Evolutionary conservation across 2,113 vertebrate species (phyloP).

Genomic region (Aphelocoma coerulescens): DNA sequence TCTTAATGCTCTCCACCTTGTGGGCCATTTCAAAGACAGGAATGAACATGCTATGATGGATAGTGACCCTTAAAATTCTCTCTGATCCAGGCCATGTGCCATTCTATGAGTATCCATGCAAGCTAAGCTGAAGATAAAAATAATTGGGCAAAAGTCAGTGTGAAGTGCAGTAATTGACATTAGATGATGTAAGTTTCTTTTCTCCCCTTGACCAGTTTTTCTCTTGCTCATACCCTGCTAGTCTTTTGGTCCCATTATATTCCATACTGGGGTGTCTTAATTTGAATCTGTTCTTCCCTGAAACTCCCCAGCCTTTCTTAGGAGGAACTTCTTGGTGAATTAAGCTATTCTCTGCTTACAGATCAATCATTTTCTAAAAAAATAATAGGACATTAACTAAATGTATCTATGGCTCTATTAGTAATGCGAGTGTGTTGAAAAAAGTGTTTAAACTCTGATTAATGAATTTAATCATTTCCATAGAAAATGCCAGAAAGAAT

Average conservation of each 20-base stretch:
- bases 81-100: neutral
- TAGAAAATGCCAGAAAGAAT: slow-evolving; percentile 10
- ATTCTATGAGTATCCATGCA: neutral
- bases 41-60: neutral
- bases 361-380: neutral
- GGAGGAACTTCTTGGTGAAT: neutral
- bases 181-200: neutral
- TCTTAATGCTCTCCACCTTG: neutral
- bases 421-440: neutral
- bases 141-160: slow-evolving; percentile 41
- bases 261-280: neutral
- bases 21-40: neutral
- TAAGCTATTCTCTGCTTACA: neutral
- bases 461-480: slow-evolving; percentile 4
- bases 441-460: neutral
- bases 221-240: neutral
- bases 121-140: slow-evolving; percentile 15
- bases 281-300: neutral
- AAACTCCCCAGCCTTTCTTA: neutral
- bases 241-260: neutral
- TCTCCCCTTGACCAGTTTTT: neutral
- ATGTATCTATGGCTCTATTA: neutral
- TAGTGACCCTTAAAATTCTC: neutral
- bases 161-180: neutral
- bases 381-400: neutral